Conservation (phyloP, 2,888 invertebrate genomes). For the Perithous albicinctus region DNA sequence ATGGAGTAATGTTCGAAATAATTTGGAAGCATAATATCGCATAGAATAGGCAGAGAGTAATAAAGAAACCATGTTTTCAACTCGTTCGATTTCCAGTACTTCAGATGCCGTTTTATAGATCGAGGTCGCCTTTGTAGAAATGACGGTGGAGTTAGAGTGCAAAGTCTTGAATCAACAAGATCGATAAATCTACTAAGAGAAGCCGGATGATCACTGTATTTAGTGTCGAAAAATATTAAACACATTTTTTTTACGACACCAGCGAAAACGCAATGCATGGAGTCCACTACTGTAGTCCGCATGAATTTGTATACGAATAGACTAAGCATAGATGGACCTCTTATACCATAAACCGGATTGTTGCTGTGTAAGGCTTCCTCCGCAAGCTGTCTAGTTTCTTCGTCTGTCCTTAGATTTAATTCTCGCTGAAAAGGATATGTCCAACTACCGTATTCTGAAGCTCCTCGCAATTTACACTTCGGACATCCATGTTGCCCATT, state of each 20-base stretch:
- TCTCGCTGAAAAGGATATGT: neutral
- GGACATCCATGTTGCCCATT: too few species aligned
- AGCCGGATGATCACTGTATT: conserved; percentile 14
- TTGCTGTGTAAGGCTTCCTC: neutral
- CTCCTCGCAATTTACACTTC: too few species aligned
- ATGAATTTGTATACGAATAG: conserved; percentile 53
- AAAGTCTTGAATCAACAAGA: conserved; percentile 57
- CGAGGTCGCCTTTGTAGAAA: conserved; percentile 62
- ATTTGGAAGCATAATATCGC: conserved; percentile 57
- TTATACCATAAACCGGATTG: conserved; percentile 48
- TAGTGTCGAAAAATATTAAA: conserved; percentile 56
- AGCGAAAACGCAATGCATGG: conserved; percentile 66
- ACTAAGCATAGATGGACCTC: conserved; percentile 59
- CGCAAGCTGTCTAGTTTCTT: conserved; percentile 5
- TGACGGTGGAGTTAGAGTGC: conserved; percentile 58
- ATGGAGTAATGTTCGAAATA: conserved; percentile 66
- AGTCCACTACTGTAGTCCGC: conserved; percentile 57
- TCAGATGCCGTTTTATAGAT: too few species aligned
- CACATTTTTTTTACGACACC: conserved; percentile 58
- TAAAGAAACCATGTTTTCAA: too few species aligned
- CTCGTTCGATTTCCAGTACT: too few species aligned
- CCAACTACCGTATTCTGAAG: neutral
- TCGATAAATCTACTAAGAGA: conserved; percentile 43
- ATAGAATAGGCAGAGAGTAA: too few species aligned
- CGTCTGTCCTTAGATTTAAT: conserved; percentile 6